Evolutionary conservation across 2,888 invertebrate genomes (phyloP).

Genomic region (Oeneis ivallda): DNA sequence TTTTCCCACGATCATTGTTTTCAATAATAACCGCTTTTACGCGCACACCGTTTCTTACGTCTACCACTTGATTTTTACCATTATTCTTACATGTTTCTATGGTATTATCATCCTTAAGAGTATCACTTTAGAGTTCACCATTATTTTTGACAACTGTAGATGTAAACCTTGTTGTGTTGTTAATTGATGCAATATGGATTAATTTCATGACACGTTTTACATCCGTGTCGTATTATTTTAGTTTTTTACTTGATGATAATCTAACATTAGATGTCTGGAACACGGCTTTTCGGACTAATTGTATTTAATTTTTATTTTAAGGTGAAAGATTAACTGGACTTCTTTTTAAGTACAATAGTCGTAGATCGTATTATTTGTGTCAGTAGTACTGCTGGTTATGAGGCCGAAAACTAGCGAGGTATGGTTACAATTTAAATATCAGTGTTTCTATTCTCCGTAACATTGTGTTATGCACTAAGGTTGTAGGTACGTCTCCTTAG

Average conservation of each 20-base stretch:
- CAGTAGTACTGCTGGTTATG: too few relatives aligned
- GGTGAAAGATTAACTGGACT: constrained; percentile 5
- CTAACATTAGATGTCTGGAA: constrained; percentile 24
- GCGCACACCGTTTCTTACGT: constrained; percentile 45
- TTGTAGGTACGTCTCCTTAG: too few relatives aligned
- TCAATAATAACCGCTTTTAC: constrained; percentile 50
- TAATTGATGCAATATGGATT: constrained; percentile 47
- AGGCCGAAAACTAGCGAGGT: too few relatives aligned
- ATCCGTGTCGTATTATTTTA: constrained; percentile 41
- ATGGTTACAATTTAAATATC: too few relatives aligned
- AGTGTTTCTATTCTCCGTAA: too few relatives aligned
- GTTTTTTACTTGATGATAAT: constrained; percentile 32
- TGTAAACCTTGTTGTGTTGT: constrained; percentile 29
- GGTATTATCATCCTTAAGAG: constrained; percentile 31
- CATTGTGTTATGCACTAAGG: too few relatives aligned
- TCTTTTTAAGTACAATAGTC: not conserved
- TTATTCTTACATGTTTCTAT: not conserved
- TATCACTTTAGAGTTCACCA: constrained; percentile 12
- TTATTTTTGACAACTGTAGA: constrained; percentile 5
- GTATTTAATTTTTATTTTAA: constrained; percentile 17
- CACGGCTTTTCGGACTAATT: constrained; percentile 9
- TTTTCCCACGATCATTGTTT: constrained; percentile 73
- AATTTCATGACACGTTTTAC: constrained; percentile 49
- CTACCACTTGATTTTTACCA: constrained; percentile 34
- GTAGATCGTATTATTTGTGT: too few relatives aligned